These are phyloP conservation scores for Drosophila melanica DNA, from an alignment of 1,140 invertebrate species.

Conservation along the genomic window DNA sequence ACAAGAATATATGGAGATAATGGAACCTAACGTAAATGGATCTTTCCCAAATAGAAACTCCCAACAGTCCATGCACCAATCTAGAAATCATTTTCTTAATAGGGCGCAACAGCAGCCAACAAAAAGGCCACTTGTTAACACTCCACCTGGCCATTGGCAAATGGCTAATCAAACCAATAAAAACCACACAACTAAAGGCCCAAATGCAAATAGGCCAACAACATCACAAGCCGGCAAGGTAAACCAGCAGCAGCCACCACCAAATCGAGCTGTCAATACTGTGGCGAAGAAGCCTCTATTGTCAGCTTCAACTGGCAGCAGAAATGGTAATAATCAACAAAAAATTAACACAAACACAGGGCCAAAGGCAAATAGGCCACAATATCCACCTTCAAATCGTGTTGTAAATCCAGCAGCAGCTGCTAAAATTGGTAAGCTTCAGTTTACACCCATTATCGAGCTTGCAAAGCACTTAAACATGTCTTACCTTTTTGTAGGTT, in stretches of 20 bases:
- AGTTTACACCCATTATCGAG: neutral
- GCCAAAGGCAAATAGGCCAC: neutral
- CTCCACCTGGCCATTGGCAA: neutral
- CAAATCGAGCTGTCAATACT: neutral
- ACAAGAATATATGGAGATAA: neutral
- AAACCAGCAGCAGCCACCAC: neutral
- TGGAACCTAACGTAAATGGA: neutral
- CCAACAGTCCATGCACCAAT: neutral
- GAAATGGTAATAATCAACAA: neutral
- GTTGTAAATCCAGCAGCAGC: neutral
- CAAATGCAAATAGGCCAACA: conserved; percentile 10
- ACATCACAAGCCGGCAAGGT: neutral
- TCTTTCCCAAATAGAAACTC: neutral
- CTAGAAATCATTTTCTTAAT: neutral
- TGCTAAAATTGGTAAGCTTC: neutral
- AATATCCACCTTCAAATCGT: neutral
- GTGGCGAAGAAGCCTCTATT: neutral
- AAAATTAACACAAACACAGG: neutral
- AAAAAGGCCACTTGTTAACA: neutral
- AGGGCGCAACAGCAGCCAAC: neutral
- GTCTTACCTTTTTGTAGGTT: no score
- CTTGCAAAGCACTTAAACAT: neutral
- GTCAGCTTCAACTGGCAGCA: neutral
- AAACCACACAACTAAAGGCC: neutral
- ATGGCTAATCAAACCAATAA: neutral